Conservation (phyloP, 2,113 vertebrate genomes). For the Vimba vimba region DNA sequence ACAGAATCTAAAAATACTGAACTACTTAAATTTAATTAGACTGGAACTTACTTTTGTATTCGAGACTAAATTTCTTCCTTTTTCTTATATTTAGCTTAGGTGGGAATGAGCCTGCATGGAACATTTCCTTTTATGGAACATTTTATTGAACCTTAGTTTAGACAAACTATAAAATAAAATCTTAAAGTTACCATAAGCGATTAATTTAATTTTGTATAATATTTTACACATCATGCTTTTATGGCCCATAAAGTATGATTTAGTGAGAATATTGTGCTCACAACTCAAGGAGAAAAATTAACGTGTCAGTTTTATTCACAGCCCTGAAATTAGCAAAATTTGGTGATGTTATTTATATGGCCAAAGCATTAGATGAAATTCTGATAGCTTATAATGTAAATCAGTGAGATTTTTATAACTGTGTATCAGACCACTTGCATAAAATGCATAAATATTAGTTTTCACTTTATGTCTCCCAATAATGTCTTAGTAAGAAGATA, state of each 20-base stretch:
- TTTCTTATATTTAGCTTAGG: background rate
- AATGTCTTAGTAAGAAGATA: background rate
- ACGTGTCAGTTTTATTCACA: background rate
- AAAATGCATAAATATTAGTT: background rate
- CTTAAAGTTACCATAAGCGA: background rate
- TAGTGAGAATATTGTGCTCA: background rate
- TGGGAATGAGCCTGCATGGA: background rate
- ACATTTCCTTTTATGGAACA: background rate
- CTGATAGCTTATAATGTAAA: background rate
- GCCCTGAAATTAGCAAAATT: background rate
- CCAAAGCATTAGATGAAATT: background rate
- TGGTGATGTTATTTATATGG: background rate
- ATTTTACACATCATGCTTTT: background rate
- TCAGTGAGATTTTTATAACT: background rate
- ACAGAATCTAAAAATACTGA: background rate
- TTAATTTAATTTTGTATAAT: background rate
- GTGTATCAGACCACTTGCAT: background rate
- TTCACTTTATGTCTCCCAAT: background rate
- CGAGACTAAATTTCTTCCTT: background rate
- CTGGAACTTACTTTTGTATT: background rate
- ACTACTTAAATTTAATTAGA: background rate
- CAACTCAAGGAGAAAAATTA: background rate
- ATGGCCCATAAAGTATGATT: background rate
- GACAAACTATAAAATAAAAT: background rate
- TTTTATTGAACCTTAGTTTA: background rate